A percentile compares a stretch with the other conserved stretches of the same genome.
These are phyloP conservation scores for Chamaetylas fuelleborni DNA, from an alignment of 2,113 vertebrate species.

Conservation along the genomic window DNA sequence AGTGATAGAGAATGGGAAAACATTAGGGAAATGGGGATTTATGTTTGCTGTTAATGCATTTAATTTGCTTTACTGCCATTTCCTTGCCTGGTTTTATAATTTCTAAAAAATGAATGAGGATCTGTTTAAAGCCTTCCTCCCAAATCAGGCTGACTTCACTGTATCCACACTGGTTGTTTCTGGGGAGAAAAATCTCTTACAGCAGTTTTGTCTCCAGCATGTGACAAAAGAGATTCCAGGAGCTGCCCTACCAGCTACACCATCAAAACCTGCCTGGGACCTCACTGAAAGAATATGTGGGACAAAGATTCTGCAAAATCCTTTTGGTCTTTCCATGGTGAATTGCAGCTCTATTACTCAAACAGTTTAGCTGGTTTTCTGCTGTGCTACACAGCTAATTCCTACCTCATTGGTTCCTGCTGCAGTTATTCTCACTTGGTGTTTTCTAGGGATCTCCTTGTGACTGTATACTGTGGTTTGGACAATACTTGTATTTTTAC, in stretches of 20 bases:
- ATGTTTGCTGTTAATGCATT: not conserved
- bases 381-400: not conserved
- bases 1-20: not conserved
- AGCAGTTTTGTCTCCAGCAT: not conserved
- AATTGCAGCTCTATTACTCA: not conserved
- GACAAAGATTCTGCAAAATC: not conserved
- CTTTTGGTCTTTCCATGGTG: not conserved
- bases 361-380: not conserved
- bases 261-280: not conserved
- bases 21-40: not conserved
- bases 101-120: not conserved
- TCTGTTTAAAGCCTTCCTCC: not conserved
- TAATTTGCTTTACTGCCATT: slow-evolving; percentile 9
- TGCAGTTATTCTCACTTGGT: not conserved
- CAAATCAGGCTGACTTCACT: not conserved
- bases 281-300: not conserved
- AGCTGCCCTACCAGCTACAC: not conserved
- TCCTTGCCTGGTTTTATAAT: not conserved
- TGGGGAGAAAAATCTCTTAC: not conserved
- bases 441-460: not conserved
- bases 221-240: not conserved
- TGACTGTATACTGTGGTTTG: not conserved
- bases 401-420: not conserved
- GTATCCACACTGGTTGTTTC: not conserved
- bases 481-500: not conserved